Evolutionary conservation across 1,140 invertebrate genomes (phyloP).

Genomic region (Eulimnadia texana): DNA sequence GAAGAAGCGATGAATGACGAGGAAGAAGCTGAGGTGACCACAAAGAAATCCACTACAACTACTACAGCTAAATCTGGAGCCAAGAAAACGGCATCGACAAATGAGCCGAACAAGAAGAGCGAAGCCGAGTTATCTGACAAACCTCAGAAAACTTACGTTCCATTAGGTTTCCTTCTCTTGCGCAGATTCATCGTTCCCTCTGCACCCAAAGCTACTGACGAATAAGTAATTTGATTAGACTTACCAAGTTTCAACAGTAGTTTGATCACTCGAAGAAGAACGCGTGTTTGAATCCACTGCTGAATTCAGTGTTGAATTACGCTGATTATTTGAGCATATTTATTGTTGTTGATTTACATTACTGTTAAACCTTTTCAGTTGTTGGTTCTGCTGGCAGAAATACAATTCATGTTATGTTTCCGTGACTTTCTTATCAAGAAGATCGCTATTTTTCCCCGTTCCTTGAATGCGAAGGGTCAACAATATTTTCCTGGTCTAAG

Average conservation of each 20-base stretch:
- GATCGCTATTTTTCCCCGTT: no score
- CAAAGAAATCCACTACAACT: neutral
- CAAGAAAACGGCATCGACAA: neutral
- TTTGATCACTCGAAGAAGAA: neutral
- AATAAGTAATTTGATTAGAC: neutral
- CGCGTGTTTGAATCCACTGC: no score
- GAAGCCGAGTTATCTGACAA: no score
- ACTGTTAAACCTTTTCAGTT: no score
- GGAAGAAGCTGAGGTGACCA: neutral
- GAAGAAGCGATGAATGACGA: neutral
- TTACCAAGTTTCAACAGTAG: neutral
- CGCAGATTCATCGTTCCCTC: neutral
- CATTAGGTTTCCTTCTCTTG: neutral
- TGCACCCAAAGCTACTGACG: neutral
- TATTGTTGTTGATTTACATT: no score
- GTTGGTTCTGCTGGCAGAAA: no score
- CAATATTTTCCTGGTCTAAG: no score
- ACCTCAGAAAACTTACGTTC: neutral
- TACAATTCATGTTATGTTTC: no score
- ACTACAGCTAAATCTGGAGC: neutral
- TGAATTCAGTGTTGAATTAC: no score
- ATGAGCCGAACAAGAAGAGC: neutral
- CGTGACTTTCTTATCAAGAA: no score
- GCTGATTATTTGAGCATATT: no score
- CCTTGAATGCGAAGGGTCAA: no score